These are phyloP conservation scores for Bombycilla garrulus DNA, from an alignment of 2,113 vertebrate genomes.

Conservation along the genomic window DNA sequence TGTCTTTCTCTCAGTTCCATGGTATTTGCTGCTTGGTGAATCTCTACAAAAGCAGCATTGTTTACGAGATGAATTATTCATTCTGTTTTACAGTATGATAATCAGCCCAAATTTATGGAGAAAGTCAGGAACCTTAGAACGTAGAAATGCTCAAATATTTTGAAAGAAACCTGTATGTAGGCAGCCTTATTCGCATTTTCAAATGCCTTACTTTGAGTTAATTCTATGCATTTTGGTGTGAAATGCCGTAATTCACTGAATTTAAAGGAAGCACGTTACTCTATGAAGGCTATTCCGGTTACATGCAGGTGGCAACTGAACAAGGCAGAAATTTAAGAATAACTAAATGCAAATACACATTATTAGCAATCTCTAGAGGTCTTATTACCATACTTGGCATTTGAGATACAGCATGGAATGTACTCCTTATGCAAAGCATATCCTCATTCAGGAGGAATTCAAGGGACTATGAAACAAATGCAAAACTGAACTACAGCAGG, in stretches of 20 bases:
- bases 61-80: not conserved
- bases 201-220: not conserved
- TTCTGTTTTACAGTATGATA: not conserved
- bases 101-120: not conserved
- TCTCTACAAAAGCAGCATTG: not conserved
- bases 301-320: fast-evolving
- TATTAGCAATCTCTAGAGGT: not conserved
- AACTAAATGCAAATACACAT: not conserved
- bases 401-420: not conserved
- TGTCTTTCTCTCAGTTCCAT: not conserved
- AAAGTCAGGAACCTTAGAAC: not conserved
- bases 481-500: not conserved
- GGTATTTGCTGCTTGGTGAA: not conserved
- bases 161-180: not conserved
- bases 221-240: not conserved
- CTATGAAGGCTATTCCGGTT: not conserved
- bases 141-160: not conserved
- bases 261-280: not conserved
- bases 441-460: not conserved
- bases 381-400: not conserved
- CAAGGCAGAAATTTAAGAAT: not conserved
- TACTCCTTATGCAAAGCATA: not conserved
- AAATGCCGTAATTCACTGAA: not conserved
- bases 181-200: not conserved
- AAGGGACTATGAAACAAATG: not conserved